These are phyloP conservation scores for Rhamphomyia laevipes DNA, from an alignment of 2,888 invertebrate species.

Conservation along the genomic window DNA sequence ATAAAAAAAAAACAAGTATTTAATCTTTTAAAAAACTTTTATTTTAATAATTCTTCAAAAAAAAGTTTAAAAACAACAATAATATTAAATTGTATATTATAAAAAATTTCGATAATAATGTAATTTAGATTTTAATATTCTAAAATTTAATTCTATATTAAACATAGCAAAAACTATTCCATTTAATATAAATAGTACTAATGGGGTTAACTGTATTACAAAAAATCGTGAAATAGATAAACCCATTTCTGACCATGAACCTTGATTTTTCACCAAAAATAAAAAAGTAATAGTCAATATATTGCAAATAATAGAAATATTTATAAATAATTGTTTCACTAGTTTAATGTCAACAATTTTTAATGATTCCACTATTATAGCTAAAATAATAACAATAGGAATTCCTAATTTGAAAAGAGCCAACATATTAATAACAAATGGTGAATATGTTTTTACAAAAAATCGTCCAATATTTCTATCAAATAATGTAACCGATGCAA, in stretches of 20 bases:
- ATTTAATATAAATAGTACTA: constrained; percentile 54
- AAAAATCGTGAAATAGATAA: constrained; percentile 86
- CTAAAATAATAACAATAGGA: constrained; percentile 58
- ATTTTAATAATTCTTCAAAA: no score
- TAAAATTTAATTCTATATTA: neutral
- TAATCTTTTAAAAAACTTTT: no score
- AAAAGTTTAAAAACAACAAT: no score
- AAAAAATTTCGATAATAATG: no score
- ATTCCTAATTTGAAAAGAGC: constrained; percentile 74
- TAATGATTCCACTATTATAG: constrained; percentile 20
- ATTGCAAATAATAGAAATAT: constrained; percentile 69
- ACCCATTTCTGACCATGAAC: constrained; percentile 97
- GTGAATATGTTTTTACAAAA: constrained; percentile 84
- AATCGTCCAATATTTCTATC: constrained; percentile 87
- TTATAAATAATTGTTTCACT: constrained; percentile 48
- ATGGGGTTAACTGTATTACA: constrained; percentile 64
- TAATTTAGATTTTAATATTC: no score
- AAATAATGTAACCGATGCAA: constrained; percentile 93
- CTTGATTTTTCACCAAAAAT: constrained; percentile 75
- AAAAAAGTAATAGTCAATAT: constrained; percentile 78
- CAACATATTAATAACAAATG: constrained; percentile 76
- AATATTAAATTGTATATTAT: no score
- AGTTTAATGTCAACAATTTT: constrained; percentile 7
- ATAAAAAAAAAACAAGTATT: no score
- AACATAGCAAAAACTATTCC: neutral